Percentiles rank a stretch among this genome's conserved stretches.
Evolutionary conservation across 2,888 invertebrate species (phyloP).

Genomic region (Linhomoeus sp.): DNA sequence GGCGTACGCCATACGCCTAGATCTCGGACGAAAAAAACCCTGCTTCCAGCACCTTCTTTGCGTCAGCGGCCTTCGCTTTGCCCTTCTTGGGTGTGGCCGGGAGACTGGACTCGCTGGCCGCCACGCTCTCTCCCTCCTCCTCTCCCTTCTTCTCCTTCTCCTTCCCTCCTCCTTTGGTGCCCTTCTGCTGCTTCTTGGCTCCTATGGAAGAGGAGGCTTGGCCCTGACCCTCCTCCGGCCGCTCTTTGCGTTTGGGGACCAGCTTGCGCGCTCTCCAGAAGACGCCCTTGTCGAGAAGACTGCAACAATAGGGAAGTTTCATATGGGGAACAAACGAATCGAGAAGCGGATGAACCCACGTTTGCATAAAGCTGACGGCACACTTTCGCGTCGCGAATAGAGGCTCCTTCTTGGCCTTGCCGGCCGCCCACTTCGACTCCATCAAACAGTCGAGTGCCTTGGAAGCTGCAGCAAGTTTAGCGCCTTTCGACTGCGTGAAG

Average conservation of each 20-base stretch:
- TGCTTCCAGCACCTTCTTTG: too few species aligned
- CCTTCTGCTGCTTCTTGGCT: slow-evolving; percentile 34
- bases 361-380: slow-evolving; percentile 5
- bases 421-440: slow-evolving; percentile 65
- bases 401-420: slow-evolving; percentile 41
- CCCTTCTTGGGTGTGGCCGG: too few species aligned
- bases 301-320: too few species aligned
- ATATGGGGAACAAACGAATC: background rate
- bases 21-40: too few species aligned
- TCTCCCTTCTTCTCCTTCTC: slow-evolving; percentile 35
- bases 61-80: too few species aligned
- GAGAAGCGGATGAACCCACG: slow-evolving; percentile 2
- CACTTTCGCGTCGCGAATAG: slow-evolving; percentile 61
- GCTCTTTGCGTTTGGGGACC: slow-evolving; percentile 21
- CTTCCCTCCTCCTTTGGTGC: slow-evolving; percentile 38
- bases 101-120: too few species aligned
- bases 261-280: slow-evolving; percentile 24
- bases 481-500: background rate
- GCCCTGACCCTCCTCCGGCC: slow-evolving; percentile 19
- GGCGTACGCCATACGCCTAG: too few species aligned
- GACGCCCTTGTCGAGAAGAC: slow-evolving; percentile 12
- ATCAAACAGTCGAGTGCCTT: slow-evolving; percentile 78
- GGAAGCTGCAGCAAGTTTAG: slow-evolving; percentile 23
- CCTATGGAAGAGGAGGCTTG: slow-evolving; percentile 13
- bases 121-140: slow-evolving; percentile 37